Percentiles rank a stretch among this genome's conserved stretches.
Conservation (phyloP, 1,140 invertebrate genomes). For the Thaumatotibia leucotreta region DNA sequence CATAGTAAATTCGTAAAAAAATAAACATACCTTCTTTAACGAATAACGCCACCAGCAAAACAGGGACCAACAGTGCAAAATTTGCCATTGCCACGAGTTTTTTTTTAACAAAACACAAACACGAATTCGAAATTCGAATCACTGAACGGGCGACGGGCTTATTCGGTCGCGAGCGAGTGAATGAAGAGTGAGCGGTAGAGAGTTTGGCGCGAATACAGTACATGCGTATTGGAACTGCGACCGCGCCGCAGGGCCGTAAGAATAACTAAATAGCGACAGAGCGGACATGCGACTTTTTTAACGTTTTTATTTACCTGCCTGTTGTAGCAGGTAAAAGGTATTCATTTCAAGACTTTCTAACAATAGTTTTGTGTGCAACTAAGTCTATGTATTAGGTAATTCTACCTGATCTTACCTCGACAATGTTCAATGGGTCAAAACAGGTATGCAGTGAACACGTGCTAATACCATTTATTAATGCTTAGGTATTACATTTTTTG, state of each 20-base stretch:
- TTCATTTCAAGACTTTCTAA: too few relatives aligned
- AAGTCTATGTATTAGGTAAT: too few relatives aligned
- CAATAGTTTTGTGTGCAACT: too few relatives aligned
- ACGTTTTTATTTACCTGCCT: background rate
- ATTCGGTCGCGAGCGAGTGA: constrained; percentile 21
- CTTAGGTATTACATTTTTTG: too few relatives aligned
- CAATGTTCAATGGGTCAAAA: too few relatives aligned
- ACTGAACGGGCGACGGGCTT: constrained; percentile 16
- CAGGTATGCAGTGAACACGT: too few relatives aligned
- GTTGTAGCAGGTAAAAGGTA: background rate
- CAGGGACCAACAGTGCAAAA: constrained; percentile 48
- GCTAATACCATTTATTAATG: too few relatives aligned
- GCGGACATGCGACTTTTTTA: background rate
- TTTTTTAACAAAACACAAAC: constrained; percentile 23
- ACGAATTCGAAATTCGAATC: constrained; percentile 13
- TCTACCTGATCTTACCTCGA: too few relatives aligned
- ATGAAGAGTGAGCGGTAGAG: constrained; percentile 22
- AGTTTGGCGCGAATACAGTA: constrained; percentile 20
- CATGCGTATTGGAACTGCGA: constrained; percentile 4
- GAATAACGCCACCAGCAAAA: constrained; percentile 50
- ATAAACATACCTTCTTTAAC: constrained; percentile 49
- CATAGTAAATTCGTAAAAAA: background rate
- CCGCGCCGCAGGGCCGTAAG: background rate
- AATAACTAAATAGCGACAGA: background rate
- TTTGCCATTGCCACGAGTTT: constrained; percentile 51